Conservation (phyloP, 1,140 invertebrate species). For the Papilio helenus region DNA sequence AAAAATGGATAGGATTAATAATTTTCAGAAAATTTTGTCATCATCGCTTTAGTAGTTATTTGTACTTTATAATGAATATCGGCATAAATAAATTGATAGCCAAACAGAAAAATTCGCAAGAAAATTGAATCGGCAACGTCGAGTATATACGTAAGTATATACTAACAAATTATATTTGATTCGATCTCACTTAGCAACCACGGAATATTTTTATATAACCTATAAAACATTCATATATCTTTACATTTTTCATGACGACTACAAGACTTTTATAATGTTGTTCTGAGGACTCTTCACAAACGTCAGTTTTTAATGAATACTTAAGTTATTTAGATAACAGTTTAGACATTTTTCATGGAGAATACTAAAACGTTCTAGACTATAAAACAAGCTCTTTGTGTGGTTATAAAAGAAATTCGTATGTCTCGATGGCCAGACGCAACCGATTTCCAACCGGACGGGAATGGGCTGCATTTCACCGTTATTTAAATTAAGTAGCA, state of each 20-base stretch:
- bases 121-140: conserved; percentile 7
- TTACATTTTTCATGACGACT: background rate
- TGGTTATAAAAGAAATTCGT: background rate
- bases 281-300: background rate
- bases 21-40: no score
- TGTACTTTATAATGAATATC: background rate
- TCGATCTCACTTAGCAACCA: background rate
- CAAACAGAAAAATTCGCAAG: conserved; percentile 6
- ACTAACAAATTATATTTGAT: background rate
- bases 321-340: background rate
- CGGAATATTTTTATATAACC: background rate
- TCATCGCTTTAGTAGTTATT: background rate
- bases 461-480: conserved; percentile 33
- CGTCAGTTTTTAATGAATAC: background rate
- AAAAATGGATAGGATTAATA: no score
- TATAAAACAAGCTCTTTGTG: background rate
- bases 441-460: conserved; percentile 17
- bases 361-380: background rate
- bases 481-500: conserved; percentile 38
- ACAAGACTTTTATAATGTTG: background rate
- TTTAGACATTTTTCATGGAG: no score
- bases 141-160: conserved; percentile 1
- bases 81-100: conserved; percentile 4
- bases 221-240: background rate
- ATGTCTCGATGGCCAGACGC: background rate